Evolutionary conservation across 2,797 vertebrate species (phyloP), one percentile per base, ranked within the genome.

Genomic region (Bovichtus variegatus): DNA sequence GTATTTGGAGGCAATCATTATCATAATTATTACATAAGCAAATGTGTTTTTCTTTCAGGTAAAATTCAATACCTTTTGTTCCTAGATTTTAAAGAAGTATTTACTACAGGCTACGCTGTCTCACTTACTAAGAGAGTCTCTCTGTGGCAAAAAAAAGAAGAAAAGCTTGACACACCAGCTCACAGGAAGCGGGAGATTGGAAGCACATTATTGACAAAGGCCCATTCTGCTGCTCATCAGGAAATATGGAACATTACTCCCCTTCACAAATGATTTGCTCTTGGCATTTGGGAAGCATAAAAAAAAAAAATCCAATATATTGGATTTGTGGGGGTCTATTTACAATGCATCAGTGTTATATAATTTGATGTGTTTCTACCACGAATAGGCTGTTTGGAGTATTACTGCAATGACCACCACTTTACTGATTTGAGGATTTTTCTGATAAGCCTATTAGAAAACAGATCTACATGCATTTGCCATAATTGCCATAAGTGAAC

Each of bases 201-300:
- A 89, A 82, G 81, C 83, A 87, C 84, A 85, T 90, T 90, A 91
- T 89, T 92, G 90, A 92, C 88, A 88, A 90, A 88, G 70, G 61
- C 67, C 81, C 21, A 64, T 88, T 89, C 78, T 88, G 76, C 81
- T 86, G 89, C 84, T 90, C 80, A 88, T 94, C 90, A 85, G 87
- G 89, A 93, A 92, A 92, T 86, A 91, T 91, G 86, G 88, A 91
- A 88, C 91, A 89, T 92, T 91, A 85, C 89, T 87, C 81, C 67
- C 71, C 85, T 91, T 90, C 84, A 85, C 86, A 83, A 89, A 88
- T 89, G 85, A 92, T 89, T 92, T 84, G 83, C 85, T 90, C 64
- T 76, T 91, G 87, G 85, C 90, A 90, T 92, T 88, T 93, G 82
- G 86, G 84, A 87, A 58, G 78, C 78, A 88, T 87, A 81, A 81